Conservation (phyloP, 2,888 invertebrate species). For the Agrotis segetum region DNA sequence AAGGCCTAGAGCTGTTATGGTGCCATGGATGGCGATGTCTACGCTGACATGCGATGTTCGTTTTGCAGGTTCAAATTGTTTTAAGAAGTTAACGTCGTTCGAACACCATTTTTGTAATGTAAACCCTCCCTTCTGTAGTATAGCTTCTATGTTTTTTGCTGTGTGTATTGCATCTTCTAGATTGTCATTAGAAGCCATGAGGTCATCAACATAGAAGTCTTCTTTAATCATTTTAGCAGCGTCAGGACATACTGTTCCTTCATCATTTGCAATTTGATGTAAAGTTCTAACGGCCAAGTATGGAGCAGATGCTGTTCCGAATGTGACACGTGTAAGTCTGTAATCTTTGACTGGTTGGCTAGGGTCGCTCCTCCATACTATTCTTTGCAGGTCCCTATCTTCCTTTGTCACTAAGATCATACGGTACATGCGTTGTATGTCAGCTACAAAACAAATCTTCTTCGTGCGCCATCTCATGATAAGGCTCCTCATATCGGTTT, state of each 20-base stretch:
- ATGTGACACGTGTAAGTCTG: conserved; percentile 15
- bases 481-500: conserved; percentile 27
- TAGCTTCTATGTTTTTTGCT: conserved; percentile 10
- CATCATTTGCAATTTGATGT: conserved; percentile 21
- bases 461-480: conserved; percentile 29
- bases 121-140: conserved; percentile 21
- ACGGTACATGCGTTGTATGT: conserved; percentile 23
- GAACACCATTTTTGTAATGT: conserved; percentile 27
- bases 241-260: conserved; percentile 20
- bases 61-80: conserved; percentile 16
- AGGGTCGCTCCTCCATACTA: conserved; percentile 29
- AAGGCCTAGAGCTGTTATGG: conserved; percentile 20
- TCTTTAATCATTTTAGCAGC: conserved; percentile 14
- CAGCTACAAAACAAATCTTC: conserved; percentile 15
- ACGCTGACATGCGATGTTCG: conserved; percentile 12
- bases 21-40: conserved; percentile 23
- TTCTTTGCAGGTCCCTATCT: conserved; percentile 20
- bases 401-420: conserved; percentile 16
- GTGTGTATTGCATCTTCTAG: conserved; percentile 15
- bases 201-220: conserved; percentile 21
- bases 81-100: conserved; percentile 16
- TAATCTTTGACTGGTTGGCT: conserved; percentile 22
- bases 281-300: conserved; percentile 26
- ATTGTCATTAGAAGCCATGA: conserved; percentile 6
- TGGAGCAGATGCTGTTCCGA: conserved; percentile 34